These are phyloP conservation scores for Papilio glaucus DNA, from an alignment of 1,140 invertebrate species.

Conservation along the genomic window DNA sequence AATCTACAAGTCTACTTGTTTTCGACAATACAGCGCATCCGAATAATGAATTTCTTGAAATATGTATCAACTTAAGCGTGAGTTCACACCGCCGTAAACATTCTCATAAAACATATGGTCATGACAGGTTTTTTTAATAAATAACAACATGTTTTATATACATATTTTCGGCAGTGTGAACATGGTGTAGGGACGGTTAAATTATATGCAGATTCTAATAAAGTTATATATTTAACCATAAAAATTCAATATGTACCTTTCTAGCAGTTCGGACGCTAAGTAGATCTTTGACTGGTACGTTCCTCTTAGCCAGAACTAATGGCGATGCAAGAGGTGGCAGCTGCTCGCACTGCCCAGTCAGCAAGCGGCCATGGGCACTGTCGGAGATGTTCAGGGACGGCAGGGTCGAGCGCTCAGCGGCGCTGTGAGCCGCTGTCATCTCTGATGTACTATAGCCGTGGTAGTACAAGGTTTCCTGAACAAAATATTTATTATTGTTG, in stretches of 20 bases:
- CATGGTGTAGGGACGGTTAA: too few species aligned
- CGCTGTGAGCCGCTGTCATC: conserved; percentile 66
- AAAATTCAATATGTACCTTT: conserved; percentile 55
- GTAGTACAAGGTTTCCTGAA: conserved; percentile 80
- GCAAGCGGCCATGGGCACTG: conserved; percentile 58
- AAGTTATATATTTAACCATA: too few species aligned
- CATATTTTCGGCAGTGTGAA: too few species aligned
- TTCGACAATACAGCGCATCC: too few species aligned
- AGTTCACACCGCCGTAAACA: too few species aligned
- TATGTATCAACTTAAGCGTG: too few species aligned
- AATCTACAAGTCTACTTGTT: too few species aligned
- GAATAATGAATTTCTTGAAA: too few species aligned
- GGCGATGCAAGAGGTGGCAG: conserved; percentile 77
- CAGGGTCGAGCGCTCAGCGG: conserved; percentile 64
- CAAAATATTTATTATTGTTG: conserved; percentile 4
- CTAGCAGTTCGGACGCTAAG: conserved; percentile 56
- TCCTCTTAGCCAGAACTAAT: conserved; percentile 62
- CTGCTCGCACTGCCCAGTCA: conserved; percentile 72
- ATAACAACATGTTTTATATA: too few species aligned
- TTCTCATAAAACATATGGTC: too few species aligned
- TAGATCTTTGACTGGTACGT: conserved; percentile 55
- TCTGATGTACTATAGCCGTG: conserved; percentile 80
- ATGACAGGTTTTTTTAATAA: too few species aligned
- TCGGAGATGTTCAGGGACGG: conserved; percentile 70
- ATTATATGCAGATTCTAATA: too few species aligned